Conservation (phyloP, 2,797 vertebrate genomes). For the Thunnus albacares region DNA sequence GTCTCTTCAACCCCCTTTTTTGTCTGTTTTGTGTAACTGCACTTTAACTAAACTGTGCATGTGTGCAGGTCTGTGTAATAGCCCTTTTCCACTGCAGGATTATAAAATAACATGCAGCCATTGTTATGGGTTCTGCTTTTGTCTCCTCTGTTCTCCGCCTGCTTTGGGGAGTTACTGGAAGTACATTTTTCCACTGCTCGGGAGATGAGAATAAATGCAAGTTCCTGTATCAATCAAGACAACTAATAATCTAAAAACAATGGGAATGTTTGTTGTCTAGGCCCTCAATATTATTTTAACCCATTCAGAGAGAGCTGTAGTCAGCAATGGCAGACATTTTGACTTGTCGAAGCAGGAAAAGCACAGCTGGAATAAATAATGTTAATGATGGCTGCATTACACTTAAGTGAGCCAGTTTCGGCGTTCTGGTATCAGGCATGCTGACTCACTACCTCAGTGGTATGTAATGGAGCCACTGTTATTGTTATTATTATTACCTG, state of each 20-base stretch:
- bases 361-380: too few relatives aligned
- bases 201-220: background rate
- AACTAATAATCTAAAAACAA: too few relatives aligned
- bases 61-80: conserved; percentile 2
- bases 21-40: conserved; percentile 1
- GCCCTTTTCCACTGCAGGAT: background rate
- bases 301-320: background rate
- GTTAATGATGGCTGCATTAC: too few relatives aligned
- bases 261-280: too few relatives aligned
- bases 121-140: background rate
- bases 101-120: background rate
- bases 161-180: background rate
- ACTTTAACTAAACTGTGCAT: conserved; percentile 8
- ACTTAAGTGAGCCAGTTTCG: too few relatives aligned
- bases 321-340: background rate
- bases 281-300: too few relatives aligned
- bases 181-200: background rate
- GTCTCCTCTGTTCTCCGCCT: background rate
- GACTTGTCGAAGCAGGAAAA: too few relatives aligned
- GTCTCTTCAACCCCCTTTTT: background rate
- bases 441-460: too few relatives aligned
- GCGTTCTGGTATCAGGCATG: too few relatives aligned
- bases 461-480: too few relatives aligned
- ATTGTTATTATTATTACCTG: too few relatives aligned
- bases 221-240: too few relatives aligned